Base-by-base conservation (phyloP, 2,113 vertebrate species). In the Trogon melanurus region DNA sequence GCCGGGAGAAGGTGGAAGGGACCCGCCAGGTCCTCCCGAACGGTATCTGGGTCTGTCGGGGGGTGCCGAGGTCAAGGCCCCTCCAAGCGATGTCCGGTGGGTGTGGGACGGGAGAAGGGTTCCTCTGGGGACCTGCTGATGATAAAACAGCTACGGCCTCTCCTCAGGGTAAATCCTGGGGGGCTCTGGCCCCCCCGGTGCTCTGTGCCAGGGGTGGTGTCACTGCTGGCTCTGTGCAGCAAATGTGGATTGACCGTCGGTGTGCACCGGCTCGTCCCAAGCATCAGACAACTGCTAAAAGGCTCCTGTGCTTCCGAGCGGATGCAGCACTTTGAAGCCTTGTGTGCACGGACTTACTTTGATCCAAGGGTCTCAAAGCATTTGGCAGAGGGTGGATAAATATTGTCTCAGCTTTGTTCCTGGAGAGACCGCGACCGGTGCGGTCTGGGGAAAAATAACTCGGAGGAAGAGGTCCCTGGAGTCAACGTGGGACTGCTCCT, bases 1-100 rank as follows among this genome's bases (percentile, higher is more conserved):
- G 53, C 26, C 30, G 2, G 26, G 27, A 34, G 19, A 19, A 22
- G 36, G 8, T 30, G 50, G 56, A 34, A 32, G 18, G 57, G 36
- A 34, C 34, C 13, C 47, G 4, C 8, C 0, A 3, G 16, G 13
- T 58, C n/a, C 16, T 45, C n/a, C 26, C 27, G 23, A n/a, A 41
- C 4, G 2, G n/a, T 3, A 4, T 36, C 72, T 47, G 60, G 19
- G 17, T n/a, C 53, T 2, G 1, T 5, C 1, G 0, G 18, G 3
- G 19, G 16, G 11, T 16, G 44, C 48, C 32, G 84, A 65, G n/a
- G n/a, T 15, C 25, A 9, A 20, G 32, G 45, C 21, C 13, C n/a
- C 8, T 25, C 51, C 1, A 2, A 10, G 34, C 32, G 15, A 9
- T 1, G 0, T 23, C 23, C 51, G 58, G 16, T 22, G 66, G 34